Base-by-base conservation (phyloP, 30 jellyfish, hydroid and myxozoan genomes). In the Aurelia sp. region DNA sequence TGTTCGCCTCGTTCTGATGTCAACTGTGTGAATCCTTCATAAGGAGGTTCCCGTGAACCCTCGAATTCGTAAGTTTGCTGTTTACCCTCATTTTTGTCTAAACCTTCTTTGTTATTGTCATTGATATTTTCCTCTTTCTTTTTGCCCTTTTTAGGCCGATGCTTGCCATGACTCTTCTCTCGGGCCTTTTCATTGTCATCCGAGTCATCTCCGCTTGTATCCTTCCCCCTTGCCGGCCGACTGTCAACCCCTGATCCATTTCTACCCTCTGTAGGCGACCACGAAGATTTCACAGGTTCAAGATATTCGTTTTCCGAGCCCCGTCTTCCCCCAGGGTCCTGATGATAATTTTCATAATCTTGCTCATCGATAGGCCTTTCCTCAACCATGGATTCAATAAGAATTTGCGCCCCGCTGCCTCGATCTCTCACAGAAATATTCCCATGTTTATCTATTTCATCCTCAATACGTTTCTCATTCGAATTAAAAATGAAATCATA, bases 401-500 rank as follows among this genome's bases (percentile, higher is more conserved):
- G 40, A 15, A 84, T 73, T 19, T 16, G 62, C 62, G 60, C 17
- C 11, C 84, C 84, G 35, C 93, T 84, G 11, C 41, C 66, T 0
- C 93, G 68, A 48, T 84, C 93, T 18, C 47, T 12, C 21, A 84
- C 82, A 8, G 44, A 40, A 6, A 95, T 74, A 23, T 66, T 71
- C 15, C 99, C 99, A 64, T 85, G 97, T 50, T 74, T 82, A 22
- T 61, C 74, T 30, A 95, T 86, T 76, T 86, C 93, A 0, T 58
- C 62, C 68, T 79, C 87, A 15, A 95, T 73, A 44, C 44, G 66
- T 11, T 23, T 63, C 69, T 78, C 97, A 22, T 71, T 83, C 30
- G 99, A 88, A 35, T 61, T 59, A 66, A 95, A 90, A 17, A 90
- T 53, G 60, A 95, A 85, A 23, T 97, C 92, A 40, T 90, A 96